These are phyloP conservation scores for Bathybates hornii DNA, from an alignment of 2,113 vertebrate species.

Conservation along the genomic window DNA sequence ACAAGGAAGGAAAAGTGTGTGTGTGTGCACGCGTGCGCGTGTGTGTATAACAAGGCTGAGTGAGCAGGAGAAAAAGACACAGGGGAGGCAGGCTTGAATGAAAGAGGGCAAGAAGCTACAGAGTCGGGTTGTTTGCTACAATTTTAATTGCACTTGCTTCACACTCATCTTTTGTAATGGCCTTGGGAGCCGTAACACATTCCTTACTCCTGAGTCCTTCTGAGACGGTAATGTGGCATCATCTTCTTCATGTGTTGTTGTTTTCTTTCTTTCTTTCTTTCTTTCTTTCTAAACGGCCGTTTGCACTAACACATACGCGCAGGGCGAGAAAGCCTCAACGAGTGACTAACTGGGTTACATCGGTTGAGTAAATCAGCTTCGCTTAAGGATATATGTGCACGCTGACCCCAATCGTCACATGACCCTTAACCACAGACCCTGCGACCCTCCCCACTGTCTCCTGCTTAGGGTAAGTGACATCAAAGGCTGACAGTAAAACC, in stretches of 20 bases:
- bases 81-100: constrained; percentile 13
- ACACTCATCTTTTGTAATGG: not conserved
- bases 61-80: not conserved
- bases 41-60: not conserved
- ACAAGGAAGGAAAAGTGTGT: constrained; percentile 39
- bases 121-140: not conserved
- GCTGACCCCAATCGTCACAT: not conserved
- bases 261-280: not conserved
- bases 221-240: not conserved
- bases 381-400: not conserved
- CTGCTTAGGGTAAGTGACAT: constrained; percentile 38
- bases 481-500: constrained; percentile 14
- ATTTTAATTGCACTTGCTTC: constrained; percentile 8
- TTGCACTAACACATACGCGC: not conserved
- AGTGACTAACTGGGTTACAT: constrained; percentile 4
- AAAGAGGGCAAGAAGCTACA: not conserved
- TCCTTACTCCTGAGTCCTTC: constrained; percentile 31
- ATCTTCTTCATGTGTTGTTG: not conserved
- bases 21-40: not conserved
- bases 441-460: not conserved
- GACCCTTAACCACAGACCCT: not conserved
- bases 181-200: constrained; percentile 5
- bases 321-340: not conserved
- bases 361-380: constrained; percentile 5
- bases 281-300: not conserved